A percentile compares a stretch with the other conserved stretches of the same genome.
Conservation (phyloP, 2,797 vertebrate genomes). For the Labeo calbasu region DNA sequence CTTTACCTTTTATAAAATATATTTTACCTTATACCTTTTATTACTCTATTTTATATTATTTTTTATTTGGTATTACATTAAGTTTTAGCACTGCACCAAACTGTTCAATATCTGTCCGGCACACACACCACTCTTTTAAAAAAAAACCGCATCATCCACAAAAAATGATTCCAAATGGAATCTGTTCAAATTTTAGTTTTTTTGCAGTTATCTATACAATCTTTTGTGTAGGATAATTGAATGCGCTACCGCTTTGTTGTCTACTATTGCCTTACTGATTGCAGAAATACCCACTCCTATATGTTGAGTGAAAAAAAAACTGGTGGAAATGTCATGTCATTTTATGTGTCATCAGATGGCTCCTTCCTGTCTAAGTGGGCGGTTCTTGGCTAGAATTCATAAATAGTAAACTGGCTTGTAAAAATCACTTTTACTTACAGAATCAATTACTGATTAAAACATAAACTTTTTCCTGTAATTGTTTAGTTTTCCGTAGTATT, state of each 20-base stretch:
- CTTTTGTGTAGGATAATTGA: neutral
- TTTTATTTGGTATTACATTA: neutral
- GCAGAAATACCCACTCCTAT: neutral
- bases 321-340: neutral
- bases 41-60: neutral
- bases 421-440: neutral
- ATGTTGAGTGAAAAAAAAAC: conserved; percentile 1
- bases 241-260: neutral
- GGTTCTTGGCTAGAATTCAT: neutral
- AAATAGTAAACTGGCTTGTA: neutral
- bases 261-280: no score
- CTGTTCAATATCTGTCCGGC: neutral
- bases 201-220: neutral
- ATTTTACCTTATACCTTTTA: neutral
- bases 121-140: neutral
- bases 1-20: neutral
- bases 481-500: neutral
- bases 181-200: neutral
- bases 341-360: neutral
- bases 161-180: neutral
- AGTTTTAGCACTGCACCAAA: neutral
- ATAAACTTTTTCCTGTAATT: neutral
- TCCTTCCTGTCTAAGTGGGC: conserved; percentile 12
- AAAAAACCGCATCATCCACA: neutral
- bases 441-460: neutral